Evolutionary conservation across 2,888 invertebrate genomes (phyloP).

Genomic region (Drosophila mayaguana): DNA sequence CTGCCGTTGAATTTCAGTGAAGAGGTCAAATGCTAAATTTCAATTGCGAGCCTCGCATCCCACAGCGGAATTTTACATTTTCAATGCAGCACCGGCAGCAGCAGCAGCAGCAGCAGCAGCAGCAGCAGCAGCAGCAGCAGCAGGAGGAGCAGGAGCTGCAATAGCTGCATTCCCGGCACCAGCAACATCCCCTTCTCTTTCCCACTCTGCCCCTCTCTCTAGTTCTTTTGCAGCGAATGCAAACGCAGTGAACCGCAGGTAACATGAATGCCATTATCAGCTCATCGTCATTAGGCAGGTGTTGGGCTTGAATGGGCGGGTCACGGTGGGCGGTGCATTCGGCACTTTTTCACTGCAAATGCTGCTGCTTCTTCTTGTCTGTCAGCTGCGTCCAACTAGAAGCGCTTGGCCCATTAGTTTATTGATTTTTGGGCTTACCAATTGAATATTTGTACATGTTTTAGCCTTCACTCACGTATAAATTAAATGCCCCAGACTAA

Average conservation of each 20-base stretch:
- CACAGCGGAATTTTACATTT: conserved; percentile 16
- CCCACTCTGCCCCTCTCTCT: not conserved
- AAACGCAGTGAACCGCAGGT: conserved; percentile 14
- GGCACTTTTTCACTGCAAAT: not conserved
- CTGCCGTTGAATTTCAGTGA: conserved; percentile 41
- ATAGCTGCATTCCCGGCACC: not conserved
- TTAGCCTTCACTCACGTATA: not conserved
- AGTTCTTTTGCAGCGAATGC: not conserved
- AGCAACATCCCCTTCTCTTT: not conserved
- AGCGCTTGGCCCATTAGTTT: conserved; percentile 2
- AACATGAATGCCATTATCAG: conserved; percentile 21
- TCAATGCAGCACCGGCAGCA: not conserved
- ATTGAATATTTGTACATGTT: conserved; percentile 4
- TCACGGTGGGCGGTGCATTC: not conserved
- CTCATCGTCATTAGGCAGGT: conserved; percentile 20
- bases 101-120: no score
- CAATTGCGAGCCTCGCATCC: conserved; percentile 25
- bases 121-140: not conserved
- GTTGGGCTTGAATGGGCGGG: conserved; percentile 16
- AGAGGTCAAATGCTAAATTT: conserved; percentile 22
- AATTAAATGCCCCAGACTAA: not conserved
- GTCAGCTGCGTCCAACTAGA: not conserved
- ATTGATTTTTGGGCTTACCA: conserved; percentile 13
- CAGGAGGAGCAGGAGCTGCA: no score
- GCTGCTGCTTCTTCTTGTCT: not conserved